phyloP scores from a whole-genome alignment of 2,113 vertebrate species.

The Myotis yumanensis region DNA sequence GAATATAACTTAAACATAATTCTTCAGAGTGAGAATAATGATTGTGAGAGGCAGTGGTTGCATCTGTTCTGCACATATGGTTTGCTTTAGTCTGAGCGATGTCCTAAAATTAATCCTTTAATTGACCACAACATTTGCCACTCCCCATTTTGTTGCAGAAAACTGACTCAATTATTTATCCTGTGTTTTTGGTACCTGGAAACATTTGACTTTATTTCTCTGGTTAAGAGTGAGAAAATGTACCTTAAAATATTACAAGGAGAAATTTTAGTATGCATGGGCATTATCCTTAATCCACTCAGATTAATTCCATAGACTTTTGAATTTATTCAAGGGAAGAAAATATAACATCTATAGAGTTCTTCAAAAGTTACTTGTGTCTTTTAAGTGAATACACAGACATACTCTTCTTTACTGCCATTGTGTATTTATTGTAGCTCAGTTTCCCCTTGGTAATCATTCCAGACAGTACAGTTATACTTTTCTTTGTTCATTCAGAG shows the following conservation, averaged over 20 bases:
- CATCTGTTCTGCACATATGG: not conserved
- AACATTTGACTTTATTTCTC: not conserved
- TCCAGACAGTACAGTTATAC: fast-evolving
- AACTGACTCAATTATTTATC: not conserved
- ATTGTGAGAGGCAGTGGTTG: not conserved
- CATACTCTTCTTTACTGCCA: not conserved
- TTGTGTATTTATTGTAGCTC: not conserved
- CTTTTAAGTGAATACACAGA: not conserved
- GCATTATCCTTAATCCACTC: not conserved
- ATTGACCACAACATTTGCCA: not conserved
- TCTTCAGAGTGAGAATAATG: not conserved
- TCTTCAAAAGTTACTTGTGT: not conserved
- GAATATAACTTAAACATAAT: not conserved
- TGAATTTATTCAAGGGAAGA: not conserved
- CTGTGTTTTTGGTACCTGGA: not conserved
- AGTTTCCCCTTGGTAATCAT: not conserved
- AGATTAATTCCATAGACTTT: not conserved
- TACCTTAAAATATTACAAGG: not conserved
- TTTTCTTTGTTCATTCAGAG: not conserved
- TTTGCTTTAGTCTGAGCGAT: not conserved
- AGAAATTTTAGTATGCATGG: not conserved
- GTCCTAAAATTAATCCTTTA: not conserved
- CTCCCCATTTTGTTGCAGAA: not conserved
- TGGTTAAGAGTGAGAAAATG: not conserved
- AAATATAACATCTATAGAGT: not conserved